phyloP scores from a whole-genome alignment of 2,113 vertebrate genomes.

The Epinephelus moara region DNA sequence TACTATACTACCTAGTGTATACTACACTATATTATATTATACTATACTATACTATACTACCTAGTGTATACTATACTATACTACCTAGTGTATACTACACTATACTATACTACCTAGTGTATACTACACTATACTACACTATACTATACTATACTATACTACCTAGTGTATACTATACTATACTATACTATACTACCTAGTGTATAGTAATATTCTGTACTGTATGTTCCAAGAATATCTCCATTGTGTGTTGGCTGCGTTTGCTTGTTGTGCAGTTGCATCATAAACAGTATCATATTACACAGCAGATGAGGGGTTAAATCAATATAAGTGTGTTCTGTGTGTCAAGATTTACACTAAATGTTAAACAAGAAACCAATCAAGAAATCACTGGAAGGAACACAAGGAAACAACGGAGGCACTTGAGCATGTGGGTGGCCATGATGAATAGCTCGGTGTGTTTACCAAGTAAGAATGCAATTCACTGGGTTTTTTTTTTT shows the following conservation, averaged over 20 bases:
- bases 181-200: too few species aligned
- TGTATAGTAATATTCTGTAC: not conserved
- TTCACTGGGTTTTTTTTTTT: not conserved
- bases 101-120: too few species aligned
- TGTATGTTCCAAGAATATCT: not conserved
- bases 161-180: not conserved
- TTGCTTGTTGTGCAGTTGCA: not conserved
- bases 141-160: too few species aligned
- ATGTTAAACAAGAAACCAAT: not conserved
- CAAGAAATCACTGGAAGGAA: not conserved
- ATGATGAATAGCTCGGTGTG: not conserved
- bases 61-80: too few species aligned
- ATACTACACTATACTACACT: too few species aligned
- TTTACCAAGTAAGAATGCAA: not conserved
- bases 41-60: too few species aligned
- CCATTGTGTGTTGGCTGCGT: not conserved
- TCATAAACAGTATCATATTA: not conserved
- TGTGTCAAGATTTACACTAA: not conserved
- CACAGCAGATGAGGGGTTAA: not conserved
- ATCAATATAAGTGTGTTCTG: not conserved
- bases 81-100: not conserved
- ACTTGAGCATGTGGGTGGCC: not conserved
- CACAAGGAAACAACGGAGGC: not conserved
- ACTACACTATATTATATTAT: too few species aligned
- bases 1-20: too few species aligned